Conservation (phyloP, 2,888 invertebrate genomes). For the Cabera pusaria region DNA sequence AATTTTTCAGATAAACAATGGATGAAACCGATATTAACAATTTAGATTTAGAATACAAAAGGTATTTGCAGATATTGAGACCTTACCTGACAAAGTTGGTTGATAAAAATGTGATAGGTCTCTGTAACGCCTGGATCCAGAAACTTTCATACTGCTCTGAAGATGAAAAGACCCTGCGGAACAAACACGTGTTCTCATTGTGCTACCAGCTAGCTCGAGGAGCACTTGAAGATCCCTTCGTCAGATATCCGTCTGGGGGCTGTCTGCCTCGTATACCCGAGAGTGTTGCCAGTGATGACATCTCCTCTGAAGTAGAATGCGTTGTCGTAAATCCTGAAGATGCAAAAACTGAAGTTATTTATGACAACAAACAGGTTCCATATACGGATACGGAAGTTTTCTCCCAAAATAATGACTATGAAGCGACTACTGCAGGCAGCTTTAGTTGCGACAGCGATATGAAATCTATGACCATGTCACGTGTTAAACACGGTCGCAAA, state of each 20-base stretch:
- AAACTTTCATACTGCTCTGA: conserved; percentile 53
- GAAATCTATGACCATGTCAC: conserved; percentile 20
- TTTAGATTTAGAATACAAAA: conserved; percentile 64
- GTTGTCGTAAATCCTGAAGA: conserved; percentile 49
- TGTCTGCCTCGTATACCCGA: conserved; percentile 47
- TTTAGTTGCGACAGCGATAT: conserved; percentile 32
- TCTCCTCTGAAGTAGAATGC: conserved; percentile 57
- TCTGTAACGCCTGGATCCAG: conserved; percentile 70
- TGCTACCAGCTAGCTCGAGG: conserved; percentile 70
- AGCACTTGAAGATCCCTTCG: conserved; percentile 57
- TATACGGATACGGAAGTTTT: conserved; percentile 43
- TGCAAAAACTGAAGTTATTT: conserved; percentile 43
- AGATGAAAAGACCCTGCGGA: conserved; percentile 57
- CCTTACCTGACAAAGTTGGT: conserved; percentile 59
- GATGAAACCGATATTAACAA: conserved; percentile 46
- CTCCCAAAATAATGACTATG: conserved; percentile 37
- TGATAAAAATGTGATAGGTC: conserved; percentile 52
- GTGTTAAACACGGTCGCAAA: conserved; percentile 16
- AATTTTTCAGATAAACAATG: conserved; percentile 42
- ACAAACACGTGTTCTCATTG: conserved; percentile 64
- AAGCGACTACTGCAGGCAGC: conserved; percentile 27
- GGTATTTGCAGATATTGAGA: conserved; percentile 64
- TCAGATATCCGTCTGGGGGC: conserved; percentile 46
- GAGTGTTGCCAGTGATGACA: conserved; percentile 47
- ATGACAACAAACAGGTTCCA: conserved; percentile 37